Evolutionary conservation across 1,140 invertebrate genomes (phyloP).

Genomic region (Aphelinus certus): DNA sequence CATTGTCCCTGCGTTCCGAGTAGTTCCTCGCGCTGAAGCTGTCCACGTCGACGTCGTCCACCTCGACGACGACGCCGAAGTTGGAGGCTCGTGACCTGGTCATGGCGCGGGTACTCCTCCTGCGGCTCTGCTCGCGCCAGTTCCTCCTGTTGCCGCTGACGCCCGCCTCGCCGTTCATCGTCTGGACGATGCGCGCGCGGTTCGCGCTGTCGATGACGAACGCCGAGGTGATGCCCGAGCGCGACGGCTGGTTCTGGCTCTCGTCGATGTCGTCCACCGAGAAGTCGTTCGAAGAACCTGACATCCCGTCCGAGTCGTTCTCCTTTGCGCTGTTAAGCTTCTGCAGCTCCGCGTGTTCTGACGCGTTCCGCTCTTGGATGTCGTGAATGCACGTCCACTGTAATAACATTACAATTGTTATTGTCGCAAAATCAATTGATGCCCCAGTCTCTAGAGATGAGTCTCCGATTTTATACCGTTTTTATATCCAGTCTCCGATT

Average conservation of each 20-base stretch:
- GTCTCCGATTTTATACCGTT: too few species aligned
- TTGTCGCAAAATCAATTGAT: too few species aligned
- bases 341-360: conserved; percentile 48
- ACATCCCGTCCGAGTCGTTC: conserved; percentile 27
- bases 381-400: conserved; percentile 95
- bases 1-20: conserved; percentile 33
- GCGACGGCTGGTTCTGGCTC: conserved; percentile 48
- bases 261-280: conserved; percentile 54
- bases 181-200: conserved; percentile 27
- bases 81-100: conserved; percentile 20
- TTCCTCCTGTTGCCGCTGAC: conserved; percentile 35
- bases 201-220: conserved; percentile 54
- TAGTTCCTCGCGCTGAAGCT: conserved; percentile 34
- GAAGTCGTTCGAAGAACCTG: conserved; percentile 51
- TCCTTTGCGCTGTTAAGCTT: conserved; percentile 54
- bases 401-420: conserved; percentile 18
- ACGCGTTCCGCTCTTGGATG: conserved; percentile 76
- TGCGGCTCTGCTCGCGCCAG: conserved; percentile 25
- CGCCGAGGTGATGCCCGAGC: conserved; percentile 54
- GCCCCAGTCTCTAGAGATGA: background rate
- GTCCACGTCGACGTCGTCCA: conserved; percentile 38
- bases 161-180: conserved; percentile 39
- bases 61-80: conserved; percentile 34
- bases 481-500: too few species aligned
- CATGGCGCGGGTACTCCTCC: conserved; percentile 4